Percentiles rank a stretch among this genome's conserved stretches.
phyloP scores from a whole-genome alignment of 2,797 vertebrate species.

The Eupleurogrammus muticus region DNA sequence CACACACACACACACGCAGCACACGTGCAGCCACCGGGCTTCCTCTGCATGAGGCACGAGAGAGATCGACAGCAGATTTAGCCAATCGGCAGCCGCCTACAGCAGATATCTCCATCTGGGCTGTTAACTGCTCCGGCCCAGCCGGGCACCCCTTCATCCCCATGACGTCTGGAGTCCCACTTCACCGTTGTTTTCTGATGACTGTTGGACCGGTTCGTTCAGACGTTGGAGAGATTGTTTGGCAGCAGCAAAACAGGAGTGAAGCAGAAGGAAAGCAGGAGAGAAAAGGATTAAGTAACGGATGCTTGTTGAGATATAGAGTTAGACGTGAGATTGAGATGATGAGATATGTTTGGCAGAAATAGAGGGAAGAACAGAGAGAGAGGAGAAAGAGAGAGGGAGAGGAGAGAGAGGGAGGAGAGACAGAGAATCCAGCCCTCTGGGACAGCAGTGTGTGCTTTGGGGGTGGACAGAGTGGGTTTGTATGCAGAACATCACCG shows the following conservation, averaged over 20 bases:
- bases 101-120: slow-evolving; percentile 40
- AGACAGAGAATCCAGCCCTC: slow-evolving; percentile 71
- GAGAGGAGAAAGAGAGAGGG: slow-evolving; percentile 35
- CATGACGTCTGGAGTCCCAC: background rate
- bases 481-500: slow-evolving; percentile 74
- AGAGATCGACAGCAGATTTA: slow-evolving; percentile 30
- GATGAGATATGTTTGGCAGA: slow-evolving; percentile 59
- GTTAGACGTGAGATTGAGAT: slow-evolving; percentile 52
- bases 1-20: slow-evolving; percentile 49
- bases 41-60: slow-evolving; percentile 22
- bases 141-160: background rate
- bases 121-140: background rate
- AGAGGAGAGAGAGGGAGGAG: slow-evolving; percentile 69
- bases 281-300: slow-evolving; percentile 17
- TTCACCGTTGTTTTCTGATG: slow-evolving; percentile 35
- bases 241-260: slow-evolving; percentile 31
- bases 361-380: slow-evolving; percentile 35
- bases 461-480: slow-evolving; percentile 74
- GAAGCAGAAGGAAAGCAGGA: slow-evolving; percentile 31
- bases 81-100: background rate
- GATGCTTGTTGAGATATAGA: slow-evolving; percentile 29
- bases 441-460: slow-evolving; percentile 66
- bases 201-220: slow-evolving; percentile 35
- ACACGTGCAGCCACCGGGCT: slow-evolving; percentile 44
- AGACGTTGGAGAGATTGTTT: slow-evolving; percentile 21